Evolutionary conservation across 2,797 vertebrate genomes (phyloP).

Genomic region (Leptodactylus fallax): DNA sequence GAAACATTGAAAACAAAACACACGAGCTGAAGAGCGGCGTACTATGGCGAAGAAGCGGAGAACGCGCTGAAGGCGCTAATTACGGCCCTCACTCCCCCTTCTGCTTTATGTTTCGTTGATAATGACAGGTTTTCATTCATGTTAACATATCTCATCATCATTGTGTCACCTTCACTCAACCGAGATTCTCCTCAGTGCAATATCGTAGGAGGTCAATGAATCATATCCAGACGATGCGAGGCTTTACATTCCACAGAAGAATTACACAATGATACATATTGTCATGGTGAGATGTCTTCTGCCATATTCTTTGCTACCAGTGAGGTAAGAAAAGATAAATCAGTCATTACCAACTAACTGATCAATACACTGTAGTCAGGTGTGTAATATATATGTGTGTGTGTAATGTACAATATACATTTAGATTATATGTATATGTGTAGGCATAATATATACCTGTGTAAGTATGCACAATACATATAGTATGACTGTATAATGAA

Average conservation of each 20-base stretch:
- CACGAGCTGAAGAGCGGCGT: not conserved
- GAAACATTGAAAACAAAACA: not conserved
- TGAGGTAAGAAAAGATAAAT: not conserved
- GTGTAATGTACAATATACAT: not conserved
- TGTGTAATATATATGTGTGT: not conserved
- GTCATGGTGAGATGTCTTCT: not conserved
- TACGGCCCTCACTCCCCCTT: constrained; percentile 15
- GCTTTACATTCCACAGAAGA: constrained; percentile 6
- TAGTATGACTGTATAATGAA: not conserved
- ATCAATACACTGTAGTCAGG: not conserved
- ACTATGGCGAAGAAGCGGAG: constrained; percentile 14
- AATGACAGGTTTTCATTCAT: constrained; percentile 44
- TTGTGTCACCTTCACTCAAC: constrained; percentile 37
- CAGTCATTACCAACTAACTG: not conserved
- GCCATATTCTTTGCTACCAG: not conserved
- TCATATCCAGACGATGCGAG: constrained; percentile 28
- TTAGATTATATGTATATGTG: not conserved
- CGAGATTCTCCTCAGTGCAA: constrained; percentile 1
- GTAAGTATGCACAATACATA: not conserved
- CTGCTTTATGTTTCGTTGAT: constrained; percentile 13
- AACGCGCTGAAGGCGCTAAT: constrained; percentile 25
- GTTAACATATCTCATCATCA: constrained; percentile 19
- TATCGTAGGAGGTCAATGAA: constrained; percentile 42
- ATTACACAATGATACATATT: not conserved
- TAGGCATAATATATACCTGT: not conserved